Evolutionary conservation across 2,888 invertebrate genomes (phyloP), one percentile per base, ranked within the genome.

Genomic region (Priocnemis perturbator): DNA sequence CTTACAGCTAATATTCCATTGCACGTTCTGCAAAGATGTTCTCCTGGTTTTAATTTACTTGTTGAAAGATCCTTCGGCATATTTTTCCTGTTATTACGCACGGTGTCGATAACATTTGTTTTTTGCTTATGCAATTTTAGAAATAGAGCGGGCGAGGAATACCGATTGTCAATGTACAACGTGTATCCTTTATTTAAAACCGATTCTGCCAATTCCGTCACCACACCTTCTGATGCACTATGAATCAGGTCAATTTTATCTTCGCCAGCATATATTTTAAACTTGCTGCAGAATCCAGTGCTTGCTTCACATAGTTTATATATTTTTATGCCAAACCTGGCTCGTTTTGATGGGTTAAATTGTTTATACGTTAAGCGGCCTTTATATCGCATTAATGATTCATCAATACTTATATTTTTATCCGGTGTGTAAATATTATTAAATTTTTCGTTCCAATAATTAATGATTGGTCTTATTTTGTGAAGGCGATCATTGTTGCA

Each of bases 361-460:
- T 59, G 59, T 47, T 47, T 59, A 55, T 55, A 55, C 11, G 11
- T 55, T 17, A 53, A 53, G 53, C 53, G 53, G 19, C 53, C 53
- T 53, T 53, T 53, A 53, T 53, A 53, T 21, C 53, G 19, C 53
- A 53, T 53, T n/a, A n/a, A n/a, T n/a, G n/a, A n/a, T n/a, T n/a
- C n/a, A n/a, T n/a, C n/a, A n/a, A n/a, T n/a, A n/a, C 53, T 53
- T 11, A 53, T 53, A 17, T 53, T 19, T 53, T 53, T 14, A 21
- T 53, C 53, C 57, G 75, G 79, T 65, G 69, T 71, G 71, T 80
- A 81, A 62, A 67, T 77, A 67, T 75, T 61, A 60, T 65, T 64
- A 68, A 82, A 76, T 70, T 67, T 79, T 61, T 77, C 74, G 69
- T 78, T 78, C 67, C 78, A 76, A 62, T 79, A 67, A 67, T 78